Conservation (phyloP, 2,113 vertebrate species). For the Eudyptes chrysolophus region DNA sequence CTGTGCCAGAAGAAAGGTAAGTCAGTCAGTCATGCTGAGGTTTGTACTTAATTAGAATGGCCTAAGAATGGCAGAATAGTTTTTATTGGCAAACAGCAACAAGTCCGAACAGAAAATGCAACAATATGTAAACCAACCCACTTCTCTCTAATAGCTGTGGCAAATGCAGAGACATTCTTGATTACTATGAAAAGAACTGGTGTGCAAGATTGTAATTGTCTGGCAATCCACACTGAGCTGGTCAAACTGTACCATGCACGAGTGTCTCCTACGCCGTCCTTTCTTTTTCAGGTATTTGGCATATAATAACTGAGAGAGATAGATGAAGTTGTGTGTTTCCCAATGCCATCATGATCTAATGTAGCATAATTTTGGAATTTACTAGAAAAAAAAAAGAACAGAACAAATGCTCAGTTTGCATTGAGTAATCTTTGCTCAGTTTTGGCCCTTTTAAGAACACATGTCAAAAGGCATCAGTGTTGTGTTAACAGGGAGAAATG, state of each 20-base stretch:
- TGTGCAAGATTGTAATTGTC: not conserved
- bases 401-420: not conserved
- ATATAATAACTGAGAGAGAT: too few species aligned
- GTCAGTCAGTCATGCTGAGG: not conserved
- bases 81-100: not conserved
- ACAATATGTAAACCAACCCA: rapidly evolving
- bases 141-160: too few species aligned
- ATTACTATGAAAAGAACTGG: too few species aligned
- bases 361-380: not conserved
- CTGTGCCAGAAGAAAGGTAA: not conserved
- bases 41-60: not conserved
- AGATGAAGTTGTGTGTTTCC: not conserved
- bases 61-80: not conserved
- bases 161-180: not conserved
- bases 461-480: not conserved
- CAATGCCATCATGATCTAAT: too few species aligned
- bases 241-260: rapidly evolving
- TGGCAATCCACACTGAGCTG: rapidly evolving
- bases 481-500: not conserved
- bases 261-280: rapidly evolving
- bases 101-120: not conserved
- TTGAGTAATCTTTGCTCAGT: not conserved
- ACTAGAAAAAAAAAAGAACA: not conserved
- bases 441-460: not conserved
- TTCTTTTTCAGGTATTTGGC: not conserved